phyloP scores from a whole-genome alignment of 2,888 invertebrate genomes.

The Melanophora roralis region DNA sequence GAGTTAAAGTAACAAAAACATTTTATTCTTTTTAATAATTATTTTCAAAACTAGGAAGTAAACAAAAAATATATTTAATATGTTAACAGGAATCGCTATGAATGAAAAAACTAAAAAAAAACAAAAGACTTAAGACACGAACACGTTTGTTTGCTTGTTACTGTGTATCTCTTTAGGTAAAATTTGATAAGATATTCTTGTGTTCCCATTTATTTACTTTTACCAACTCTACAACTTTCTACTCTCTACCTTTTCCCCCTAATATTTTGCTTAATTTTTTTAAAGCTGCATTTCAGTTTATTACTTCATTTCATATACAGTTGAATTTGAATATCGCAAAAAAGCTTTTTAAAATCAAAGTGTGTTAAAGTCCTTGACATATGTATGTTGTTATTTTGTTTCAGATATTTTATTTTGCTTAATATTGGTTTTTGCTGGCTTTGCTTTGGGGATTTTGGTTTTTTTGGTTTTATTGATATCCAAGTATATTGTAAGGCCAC shows the following conservation, averaged over 20 bases:
- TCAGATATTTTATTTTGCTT: conserved; percentile 20
- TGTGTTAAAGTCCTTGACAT: background rate
- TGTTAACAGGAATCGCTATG: too few relatives aligned
- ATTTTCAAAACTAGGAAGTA: too few relatives aligned
- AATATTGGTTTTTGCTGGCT: conserved; percentile 8
- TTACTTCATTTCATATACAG: background rate
- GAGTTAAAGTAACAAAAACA: too few relatives aligned
- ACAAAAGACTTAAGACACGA: conserved; percentile 23
- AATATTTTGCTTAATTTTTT: background rate
- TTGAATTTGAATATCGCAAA: background rate
- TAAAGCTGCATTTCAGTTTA: background rate
- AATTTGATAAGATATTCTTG: background rate
- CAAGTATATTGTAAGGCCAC: conserved; percentile 71
- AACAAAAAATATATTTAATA: too few relatives aligned
- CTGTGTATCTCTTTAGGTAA: background rate
- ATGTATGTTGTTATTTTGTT: background rate
- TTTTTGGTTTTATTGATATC: conserved; percentile 60
- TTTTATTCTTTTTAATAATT: too few relatives aligned
- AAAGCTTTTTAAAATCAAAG: conserved; percentile 3
- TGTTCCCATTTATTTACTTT: too few relatives aligned
- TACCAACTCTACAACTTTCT: background rate
- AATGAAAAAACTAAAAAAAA: background rate
- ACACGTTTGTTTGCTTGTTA: background rate
- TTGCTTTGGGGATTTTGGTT: background rate
- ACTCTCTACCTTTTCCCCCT: background rate